Percentiles rank a stretch among this genome's conserved stretches.
phyloP scores from a whole-genome alignment of 2,888 invertebrate species.

The Drosophila planitibia region DNA sequence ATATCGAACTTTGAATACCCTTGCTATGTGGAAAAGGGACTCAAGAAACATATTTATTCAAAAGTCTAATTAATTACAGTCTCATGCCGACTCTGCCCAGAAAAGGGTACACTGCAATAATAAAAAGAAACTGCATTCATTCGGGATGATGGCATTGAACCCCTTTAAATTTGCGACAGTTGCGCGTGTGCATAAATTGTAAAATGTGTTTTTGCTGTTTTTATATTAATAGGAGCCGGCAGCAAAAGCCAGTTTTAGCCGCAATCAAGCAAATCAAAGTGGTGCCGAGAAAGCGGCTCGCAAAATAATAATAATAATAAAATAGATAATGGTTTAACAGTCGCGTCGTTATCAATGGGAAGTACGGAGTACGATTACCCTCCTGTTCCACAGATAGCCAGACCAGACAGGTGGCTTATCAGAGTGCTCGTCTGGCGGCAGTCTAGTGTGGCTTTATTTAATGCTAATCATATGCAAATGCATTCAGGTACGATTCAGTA shows the following conservation, averaged over 20 bases:
- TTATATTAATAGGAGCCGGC: slow-evolving; percentile 16
- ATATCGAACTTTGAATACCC: background rate
- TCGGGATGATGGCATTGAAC: slow-evolving; percentile 68
- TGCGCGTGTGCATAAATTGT: slow-evolving; percentile 62
- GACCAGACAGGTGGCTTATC: slow-evolving; percentile 23
- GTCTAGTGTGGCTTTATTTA: slow-evolving; percentile 48
- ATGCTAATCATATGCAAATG: slow-evolving; percentile 59
- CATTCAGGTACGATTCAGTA: slow-evolving; percentile 15
- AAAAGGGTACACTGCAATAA: background rate
- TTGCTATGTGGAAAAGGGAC: background rate
- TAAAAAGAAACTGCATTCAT: slow-evolving; percentile 40
- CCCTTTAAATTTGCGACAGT: slow-evolving; percentile 40
- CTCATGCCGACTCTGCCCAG: background rate
- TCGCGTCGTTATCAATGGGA: slow-evolving; percentile 47
- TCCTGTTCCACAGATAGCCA: too few species aligned
- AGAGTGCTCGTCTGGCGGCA: slow-evolving; percentile 45
- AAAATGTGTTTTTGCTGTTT: slow-evolving; percentile 11
- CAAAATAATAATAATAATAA: background rate
- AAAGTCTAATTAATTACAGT: background rate
- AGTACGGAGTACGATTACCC: background rate
- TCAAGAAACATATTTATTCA: background rate
- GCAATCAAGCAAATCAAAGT: slow-evolving; percentile 23
- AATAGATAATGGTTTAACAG: background rate
- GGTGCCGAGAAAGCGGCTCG: slow-evolving; percentile 43
- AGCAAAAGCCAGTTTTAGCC: slow-evolving; percentile 51